Evolutionary conservation across 1,140 invertebrate genomes (phyloP).

Genomic region (Nasonia vitripennis): DNA sequence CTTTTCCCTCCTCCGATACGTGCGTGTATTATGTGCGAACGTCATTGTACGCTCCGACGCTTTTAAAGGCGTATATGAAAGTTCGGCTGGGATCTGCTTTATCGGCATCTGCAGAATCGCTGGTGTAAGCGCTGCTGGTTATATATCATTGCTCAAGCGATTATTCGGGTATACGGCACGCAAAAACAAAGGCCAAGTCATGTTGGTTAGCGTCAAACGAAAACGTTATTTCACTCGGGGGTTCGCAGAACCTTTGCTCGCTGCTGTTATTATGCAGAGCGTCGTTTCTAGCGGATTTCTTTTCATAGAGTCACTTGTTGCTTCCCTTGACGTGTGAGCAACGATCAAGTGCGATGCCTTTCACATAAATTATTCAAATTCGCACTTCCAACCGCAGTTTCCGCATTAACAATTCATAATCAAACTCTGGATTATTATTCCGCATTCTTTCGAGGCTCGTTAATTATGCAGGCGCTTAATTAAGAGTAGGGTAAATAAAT

Average conservation of each 20-base stretch:
- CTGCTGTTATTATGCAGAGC: neutral
- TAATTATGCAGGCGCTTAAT: neutral
- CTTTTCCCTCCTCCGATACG: neutral
- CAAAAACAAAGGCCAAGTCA: neutral
- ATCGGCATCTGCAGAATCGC: neutral
- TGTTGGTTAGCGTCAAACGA: neutral
- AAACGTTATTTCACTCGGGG: constrained; percentile 29
- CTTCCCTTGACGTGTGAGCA: too few relatives aligned
- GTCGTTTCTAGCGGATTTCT: constrained; percentile 11
- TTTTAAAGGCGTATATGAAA: neutral
- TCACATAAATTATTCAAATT: too few relatives aligned
- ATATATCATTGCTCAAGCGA: neutral
- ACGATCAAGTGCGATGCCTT: too few relatives aligned
- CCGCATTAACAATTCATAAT: too few relatives aligned
- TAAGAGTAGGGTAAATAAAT: constrained; percentile 1
- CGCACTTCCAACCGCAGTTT: too few relatives aligned
- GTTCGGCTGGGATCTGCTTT: neutral
- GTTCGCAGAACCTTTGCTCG: constrained; percentile 1
- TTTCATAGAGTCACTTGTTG: too few relatives aligned
- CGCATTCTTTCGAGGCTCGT: too few relatives aligned
- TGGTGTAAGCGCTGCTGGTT: neutral
- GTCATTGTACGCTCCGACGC: neutral
- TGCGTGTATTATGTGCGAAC: neutral
- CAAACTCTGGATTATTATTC: too few relatives aligned
- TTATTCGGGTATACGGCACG: neutral